Evolutionary conservation across 2,113 vertebrate genomes (phyloP).

Genomic region (Brachionichthys hirsutus): DNA sequence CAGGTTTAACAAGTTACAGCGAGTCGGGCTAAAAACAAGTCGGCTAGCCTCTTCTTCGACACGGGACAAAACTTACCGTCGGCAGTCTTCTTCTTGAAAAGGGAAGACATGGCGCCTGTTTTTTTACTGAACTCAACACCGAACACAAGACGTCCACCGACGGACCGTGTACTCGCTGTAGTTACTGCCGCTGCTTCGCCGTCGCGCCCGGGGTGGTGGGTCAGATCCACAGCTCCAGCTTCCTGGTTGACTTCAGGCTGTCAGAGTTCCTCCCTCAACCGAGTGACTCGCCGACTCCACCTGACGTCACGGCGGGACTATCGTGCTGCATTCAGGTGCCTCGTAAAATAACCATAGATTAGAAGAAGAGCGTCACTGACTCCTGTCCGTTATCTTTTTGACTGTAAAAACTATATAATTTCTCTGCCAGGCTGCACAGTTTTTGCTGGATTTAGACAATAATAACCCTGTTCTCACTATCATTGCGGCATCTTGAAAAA

Average conservation of each 20-base stretch:
- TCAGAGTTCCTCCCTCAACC: constrained; percentile 62
- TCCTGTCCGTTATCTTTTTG: too few species aligned
- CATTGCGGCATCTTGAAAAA: too few species aligned
- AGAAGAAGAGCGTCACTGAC: too few species aligned
- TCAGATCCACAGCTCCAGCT: constrained; percentile 38
- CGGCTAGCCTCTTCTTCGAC: constrained; percentile 55
- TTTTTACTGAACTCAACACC: constrained; percentile 8
- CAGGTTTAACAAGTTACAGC: constrained; percentile 53
- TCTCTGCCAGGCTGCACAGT: too few species aligned
- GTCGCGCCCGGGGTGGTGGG: constrained; percentile 13
- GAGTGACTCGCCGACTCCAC: constrained; percentile 37
- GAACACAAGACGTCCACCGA: constrained; percentile 2
- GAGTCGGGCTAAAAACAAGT: constrained; percentile 59
- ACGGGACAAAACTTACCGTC: constrained; percentile 86
- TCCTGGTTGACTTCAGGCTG: constrained; percentile 67
- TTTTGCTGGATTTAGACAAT: too few species aligned
- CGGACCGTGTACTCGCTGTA: background rate
- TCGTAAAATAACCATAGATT: constrained; percentile 23
- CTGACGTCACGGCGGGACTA: constrained; percentile 64
- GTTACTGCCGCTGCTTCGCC: constrained; percentile 12
- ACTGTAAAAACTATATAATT: too few species aligned
- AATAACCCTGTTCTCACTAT: too few species aligned
- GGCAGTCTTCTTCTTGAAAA: constrained; percentile 96
- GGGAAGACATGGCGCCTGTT: constrained; percentile 81
- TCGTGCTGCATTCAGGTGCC: constrained; percentile 38